These are phyloP conservation scores for Paguma larvata DNA, from an alignment of 2,797 vertebrate species.

Conservation along the genomic window DNA sequence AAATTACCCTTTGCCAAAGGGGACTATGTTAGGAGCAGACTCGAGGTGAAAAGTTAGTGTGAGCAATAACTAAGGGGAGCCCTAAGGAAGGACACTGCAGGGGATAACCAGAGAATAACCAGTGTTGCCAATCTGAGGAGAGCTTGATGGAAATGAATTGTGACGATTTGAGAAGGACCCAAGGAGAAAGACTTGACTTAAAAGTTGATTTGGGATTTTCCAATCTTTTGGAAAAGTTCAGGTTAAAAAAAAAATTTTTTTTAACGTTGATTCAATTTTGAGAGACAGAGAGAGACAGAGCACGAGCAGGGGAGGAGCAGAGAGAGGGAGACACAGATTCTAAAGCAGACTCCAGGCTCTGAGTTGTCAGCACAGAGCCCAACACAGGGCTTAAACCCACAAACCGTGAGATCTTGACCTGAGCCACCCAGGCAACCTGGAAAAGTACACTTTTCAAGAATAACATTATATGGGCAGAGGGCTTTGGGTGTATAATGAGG, in stretches of 20 bases:
- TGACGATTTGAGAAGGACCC: neutral
- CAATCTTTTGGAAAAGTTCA: neutral
- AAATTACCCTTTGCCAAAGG: neutral
- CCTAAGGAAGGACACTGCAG: neutral
- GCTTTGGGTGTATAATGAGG: neutral
- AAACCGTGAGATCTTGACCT: no score
- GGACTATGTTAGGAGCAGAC: neutral
- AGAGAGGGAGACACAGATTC: no score
- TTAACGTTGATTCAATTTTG: no score
- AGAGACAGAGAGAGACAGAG: no score
- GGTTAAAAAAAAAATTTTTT: no score
- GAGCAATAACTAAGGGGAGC: neutral
- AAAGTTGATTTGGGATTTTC: neutral
- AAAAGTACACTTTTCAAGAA: neutral
- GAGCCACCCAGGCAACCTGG: no score
- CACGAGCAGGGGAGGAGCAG: no score
- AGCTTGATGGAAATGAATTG: neutral
- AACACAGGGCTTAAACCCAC: no score
- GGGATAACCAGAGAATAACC: fast-evolving
- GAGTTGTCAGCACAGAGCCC: no score
- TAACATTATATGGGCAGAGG: neutral
- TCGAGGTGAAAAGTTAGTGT: neutral
- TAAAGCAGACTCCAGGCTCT: no score
- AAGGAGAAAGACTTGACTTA: neutral
- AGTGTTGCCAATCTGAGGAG: neutral